A percentile compares a stretch with the other conserved stretches of the same genome.
These are phyloP conservation scores for Manis javanica DNA, from an alignment of 2,797 vertebrate genomes.

Conservation along the genomic window DNA sequence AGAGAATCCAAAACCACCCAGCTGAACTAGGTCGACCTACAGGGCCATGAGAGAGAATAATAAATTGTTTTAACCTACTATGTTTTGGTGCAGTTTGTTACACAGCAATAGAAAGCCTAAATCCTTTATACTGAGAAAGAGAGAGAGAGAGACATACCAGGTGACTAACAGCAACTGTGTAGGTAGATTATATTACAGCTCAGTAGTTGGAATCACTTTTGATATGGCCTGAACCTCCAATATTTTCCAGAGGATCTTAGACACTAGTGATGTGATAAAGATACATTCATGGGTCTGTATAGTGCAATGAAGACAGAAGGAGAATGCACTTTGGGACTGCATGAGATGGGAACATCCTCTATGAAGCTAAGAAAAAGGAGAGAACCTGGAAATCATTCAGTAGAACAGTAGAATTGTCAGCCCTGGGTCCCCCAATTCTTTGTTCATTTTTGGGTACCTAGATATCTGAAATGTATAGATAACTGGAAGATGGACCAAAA, in stretches of 20 bases:
- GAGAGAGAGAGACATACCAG: neutral
- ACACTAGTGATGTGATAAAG: neutral
- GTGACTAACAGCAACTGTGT: neutral
- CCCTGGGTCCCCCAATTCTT: neutral
- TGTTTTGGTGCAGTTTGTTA: neutral
- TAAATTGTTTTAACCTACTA: neutral
- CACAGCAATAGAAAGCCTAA: constrained; percentile 13
- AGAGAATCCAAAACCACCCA: neutral
- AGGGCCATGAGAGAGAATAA: constrained; percentile 25
- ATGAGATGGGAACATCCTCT: neutral
- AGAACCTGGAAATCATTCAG: constrained; percentile 18
- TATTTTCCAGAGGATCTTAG: constrained; percentile 34
- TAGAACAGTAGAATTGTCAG: neutral
- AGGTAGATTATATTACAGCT: constrained; percentile 37
- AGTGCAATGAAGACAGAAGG: neutral
- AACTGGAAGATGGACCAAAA: neutral
- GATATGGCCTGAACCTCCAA: neutral
- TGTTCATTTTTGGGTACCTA: neutral
- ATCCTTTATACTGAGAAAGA: neutral
- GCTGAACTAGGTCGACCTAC: neutral
- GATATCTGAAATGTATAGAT: constrained; percentile 19
- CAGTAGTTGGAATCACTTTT: constrained; percentile 2
- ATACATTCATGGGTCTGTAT: neutral
- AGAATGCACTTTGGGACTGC: neutral
- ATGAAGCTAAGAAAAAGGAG: constrained; percentile 4